phyloP scores from a whole-genome alignment of 2,797 vertebrate genomes.

The Lerista edwardsae region DNA sequence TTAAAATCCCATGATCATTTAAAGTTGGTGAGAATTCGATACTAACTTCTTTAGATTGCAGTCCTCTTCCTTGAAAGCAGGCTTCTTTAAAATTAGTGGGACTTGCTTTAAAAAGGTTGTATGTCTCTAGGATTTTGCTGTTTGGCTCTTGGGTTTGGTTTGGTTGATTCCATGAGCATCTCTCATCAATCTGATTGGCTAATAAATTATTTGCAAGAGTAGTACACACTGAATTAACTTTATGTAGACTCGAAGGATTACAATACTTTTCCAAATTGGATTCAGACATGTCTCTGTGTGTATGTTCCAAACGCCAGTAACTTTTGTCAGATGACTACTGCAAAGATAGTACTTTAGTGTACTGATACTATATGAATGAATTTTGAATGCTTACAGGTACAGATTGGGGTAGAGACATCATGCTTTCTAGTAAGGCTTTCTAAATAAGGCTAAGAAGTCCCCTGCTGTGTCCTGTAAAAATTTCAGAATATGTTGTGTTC shows the following conservation, averaged over 20 bases:
- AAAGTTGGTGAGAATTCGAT: neutral
- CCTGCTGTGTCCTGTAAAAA: neutral
- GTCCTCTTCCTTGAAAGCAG: neutral
- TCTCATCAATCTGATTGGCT: conserved; percentile 6
- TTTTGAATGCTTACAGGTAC: neutral
- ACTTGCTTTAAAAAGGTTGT: neutral
- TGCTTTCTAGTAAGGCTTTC: neutral
- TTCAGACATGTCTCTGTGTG: neutral
- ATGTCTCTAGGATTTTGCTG: neutral
- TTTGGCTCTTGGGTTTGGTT: neutral
- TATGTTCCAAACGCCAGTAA: neutral
- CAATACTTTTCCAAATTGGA: conserved; percentile 10
- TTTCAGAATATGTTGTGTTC: neutral
- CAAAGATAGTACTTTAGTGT: neutral
- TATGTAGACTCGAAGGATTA: neutral
- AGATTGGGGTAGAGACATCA: neutral
- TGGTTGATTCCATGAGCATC: neutral
- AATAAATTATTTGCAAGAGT: neutral
- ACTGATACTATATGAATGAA: neutral
- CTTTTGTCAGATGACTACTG: neutral
- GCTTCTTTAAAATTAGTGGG: neutral
- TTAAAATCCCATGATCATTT: neutral
- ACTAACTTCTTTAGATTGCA: neutral
- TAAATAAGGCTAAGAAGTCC: too few species aligned
- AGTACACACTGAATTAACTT: neutral